Conservation (phyloP, 2,888 invertebrate genomes). For the Charanyca ferruginea region DNA sequence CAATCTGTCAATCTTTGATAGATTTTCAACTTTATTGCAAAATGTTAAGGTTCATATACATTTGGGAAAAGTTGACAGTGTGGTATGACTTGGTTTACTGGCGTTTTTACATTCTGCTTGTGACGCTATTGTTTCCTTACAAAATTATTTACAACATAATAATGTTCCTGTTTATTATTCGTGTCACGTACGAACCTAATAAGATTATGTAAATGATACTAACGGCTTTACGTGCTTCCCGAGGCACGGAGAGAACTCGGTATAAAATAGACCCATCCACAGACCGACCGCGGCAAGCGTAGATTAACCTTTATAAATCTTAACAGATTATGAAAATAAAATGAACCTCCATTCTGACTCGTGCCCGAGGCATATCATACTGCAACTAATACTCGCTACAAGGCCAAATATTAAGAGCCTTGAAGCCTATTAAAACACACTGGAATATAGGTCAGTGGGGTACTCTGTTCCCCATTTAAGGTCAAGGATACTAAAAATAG, state of each 20-base stretch:
- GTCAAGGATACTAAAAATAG: constrained; percentile 40
- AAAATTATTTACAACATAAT: constrained; percentile 2
- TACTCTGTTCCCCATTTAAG: constrained; percentile 5
- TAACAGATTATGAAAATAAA: background rate
- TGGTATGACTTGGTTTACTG: too few species aligned
- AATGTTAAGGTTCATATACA: too few species aligned
- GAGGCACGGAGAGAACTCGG: too few species aligned
- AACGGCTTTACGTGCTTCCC: too few species aligned
- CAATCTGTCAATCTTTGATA: too few species aligned
- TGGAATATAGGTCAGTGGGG: constrained; percentile 37
- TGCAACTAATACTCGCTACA: background rate
- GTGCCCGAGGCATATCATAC: background rate
- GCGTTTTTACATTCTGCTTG: background rate
- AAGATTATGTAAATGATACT: constrained; percentile 47
- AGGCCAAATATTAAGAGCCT: constrained; percentile 17
- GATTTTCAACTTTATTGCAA: too few species aligned
- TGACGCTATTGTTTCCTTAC: background rate
- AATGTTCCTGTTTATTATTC: constrained; percentile 26
- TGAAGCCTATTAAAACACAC: constrained; percentile 28
- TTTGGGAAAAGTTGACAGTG: too few species aligned
- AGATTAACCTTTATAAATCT: too few species aligned
- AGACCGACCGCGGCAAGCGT: too few species aligned
- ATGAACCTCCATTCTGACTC: background rate
- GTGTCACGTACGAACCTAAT: constrained; percentile 24
- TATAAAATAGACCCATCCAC: too few species aligned